Evolutionary conservation across 2,888 invertebrate genomes (phyloP), one percentile per base, ranked within the genome.

Genomic region (Nemurella pictetii): DNA sequence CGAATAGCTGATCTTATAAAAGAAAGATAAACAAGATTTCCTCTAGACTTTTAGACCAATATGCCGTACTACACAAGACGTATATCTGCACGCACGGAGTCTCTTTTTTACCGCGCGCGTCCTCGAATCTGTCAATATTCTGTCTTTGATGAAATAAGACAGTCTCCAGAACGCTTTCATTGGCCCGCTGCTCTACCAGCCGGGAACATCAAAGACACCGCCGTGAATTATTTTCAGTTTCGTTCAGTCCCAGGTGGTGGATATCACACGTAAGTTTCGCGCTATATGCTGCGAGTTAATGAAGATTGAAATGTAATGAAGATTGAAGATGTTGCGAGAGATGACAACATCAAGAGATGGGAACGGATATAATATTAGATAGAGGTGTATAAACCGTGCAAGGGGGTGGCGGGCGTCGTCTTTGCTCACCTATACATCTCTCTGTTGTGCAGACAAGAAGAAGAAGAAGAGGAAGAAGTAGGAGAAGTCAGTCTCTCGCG

Each of bases 231-330:
- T 72, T 82, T 55, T 55, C 55, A 20, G 5, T 55, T 55, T 55
- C 55, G 55, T 55, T 28, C 72, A 28, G 55, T 25, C 72, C 28
- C 55, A 82, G 82, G 28, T 55, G 55, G 28, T 55, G 4, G 72
- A 28, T 78, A 78, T 78, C 78, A 78, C 78, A 78, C 78, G 55
- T 20, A 20, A 55, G 55, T 55, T 55, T 55, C 55, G 55, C 55
- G 78, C 30, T 29, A 0, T 30, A 12, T n/a, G 20, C 74, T n/a
- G 55, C 55, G 1, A 26, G 20, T 35, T 81, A 81, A 81, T 81
- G 80, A 55, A 82, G 82, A 82, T 72, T 82, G 72, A 82, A 82
- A 82, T 25, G 55, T 82, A 72, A 82, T 82, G 55, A 82, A 30
- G n/a, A 78, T 28, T 55, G 55, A 55, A 55, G 55, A 55, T 20